Percentiles rank a stretch among this genome's conserved stretches.
These are phyloP conservation scores for Misgurnus mizolepis DNA, from an alignment of 2,113 vertebrate species.

Conservation along the genomic window DNA sequence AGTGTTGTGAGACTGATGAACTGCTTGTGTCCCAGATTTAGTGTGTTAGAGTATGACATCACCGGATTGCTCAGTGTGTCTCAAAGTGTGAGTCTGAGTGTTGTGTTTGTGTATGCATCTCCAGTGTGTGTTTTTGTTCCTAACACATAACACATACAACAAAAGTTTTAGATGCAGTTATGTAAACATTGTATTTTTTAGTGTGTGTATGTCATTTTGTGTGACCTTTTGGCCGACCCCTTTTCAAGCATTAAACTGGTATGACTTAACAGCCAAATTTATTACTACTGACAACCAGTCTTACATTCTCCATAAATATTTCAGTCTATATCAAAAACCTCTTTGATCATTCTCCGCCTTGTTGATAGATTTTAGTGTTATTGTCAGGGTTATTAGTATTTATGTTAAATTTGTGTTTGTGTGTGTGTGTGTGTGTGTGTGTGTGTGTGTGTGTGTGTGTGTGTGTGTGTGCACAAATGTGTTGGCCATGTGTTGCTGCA, in stretches of 20 bases:
- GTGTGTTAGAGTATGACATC: background rate
- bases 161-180: too few relatives aligned
- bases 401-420: too few relatives aligned
- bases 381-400: background rate
- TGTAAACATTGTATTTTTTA: too few relatives aligned
- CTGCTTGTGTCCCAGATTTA: slow-evolving; percentile 1
- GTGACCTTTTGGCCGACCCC: background rate
- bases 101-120: background rate
- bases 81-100: background rate
- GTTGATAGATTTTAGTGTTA: background rate
- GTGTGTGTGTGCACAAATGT: too few relatives aligned
- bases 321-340: background rate
- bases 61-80: background rate
- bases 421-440: too few relatives aligned
- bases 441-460: too few relatives aligned
- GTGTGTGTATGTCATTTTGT: background rate
- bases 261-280: background rate
- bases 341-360: background rate
- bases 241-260: background rate
- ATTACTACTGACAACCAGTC: background rate
- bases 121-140: too few relatives aligned
- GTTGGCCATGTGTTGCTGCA: too few relatives aligned
- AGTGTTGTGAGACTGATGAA: slow-evolving; percentile 22
- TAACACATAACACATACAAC: too few relatives aligned
- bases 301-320: background rate